phyloP scores from a whole-genome alignment of 2,888 invertebrate species.

The Eristalinus aeneus region DNA sequence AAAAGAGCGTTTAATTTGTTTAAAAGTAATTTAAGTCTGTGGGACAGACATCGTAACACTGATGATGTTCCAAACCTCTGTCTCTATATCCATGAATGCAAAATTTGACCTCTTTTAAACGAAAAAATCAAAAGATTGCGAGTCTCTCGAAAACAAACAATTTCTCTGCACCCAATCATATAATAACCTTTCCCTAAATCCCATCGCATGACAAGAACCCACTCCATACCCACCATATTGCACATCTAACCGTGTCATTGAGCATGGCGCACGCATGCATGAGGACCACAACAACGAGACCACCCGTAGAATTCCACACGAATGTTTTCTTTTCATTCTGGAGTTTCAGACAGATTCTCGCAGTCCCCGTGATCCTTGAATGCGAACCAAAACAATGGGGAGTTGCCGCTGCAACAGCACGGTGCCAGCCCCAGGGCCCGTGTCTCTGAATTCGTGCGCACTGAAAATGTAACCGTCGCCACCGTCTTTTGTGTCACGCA shows the following conservation, averaged over 20 bases:
- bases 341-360: slow-evolving; percentile 29
- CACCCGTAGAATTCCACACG: neutral
- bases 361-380: slow-evolving; percentile 31
- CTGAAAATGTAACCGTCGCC: slow-evolving; percentile 45
- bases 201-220: neutral
- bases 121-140: too few species aligned
- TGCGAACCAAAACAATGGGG: slow-evolving; percentile 1
- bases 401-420: neutral
- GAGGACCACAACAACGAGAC: neutral
- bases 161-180: too few species aligned
- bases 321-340: neutral
- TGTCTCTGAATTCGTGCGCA: neutral
- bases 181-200: neutral
- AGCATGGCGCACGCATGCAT: slow-evolving; percentile 14
- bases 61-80: too few species aligned
- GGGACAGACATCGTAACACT: too few species aligned
- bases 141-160: too few species aligned
- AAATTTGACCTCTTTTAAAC: too few species aligned
- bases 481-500: slow-evolving; percentile 43
- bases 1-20: too few species aligned
- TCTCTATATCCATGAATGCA: too few species aligned
- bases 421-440: neutral
- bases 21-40: too few species aligned
- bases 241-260: neutral
- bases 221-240: neutral